Base-by-base conservation (phyloP, 2,888 invertebrate genomes). In the Chymomyza amoena region DNA sequence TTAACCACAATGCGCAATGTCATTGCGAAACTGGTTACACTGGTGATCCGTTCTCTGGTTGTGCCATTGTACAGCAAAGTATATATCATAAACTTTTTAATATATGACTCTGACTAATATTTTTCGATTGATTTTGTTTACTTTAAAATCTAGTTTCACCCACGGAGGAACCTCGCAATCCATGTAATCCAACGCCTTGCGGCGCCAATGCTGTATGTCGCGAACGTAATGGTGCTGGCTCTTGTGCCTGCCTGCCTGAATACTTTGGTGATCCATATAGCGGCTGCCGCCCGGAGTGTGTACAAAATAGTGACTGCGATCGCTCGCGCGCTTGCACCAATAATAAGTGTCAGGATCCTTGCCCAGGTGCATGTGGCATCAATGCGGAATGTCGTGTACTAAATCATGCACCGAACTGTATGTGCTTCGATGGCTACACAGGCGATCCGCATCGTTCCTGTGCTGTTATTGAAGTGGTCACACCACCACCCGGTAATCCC, bases 251-350 rank as follows among this genome's bases (percentile, higher is more conserved):
- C 91, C 91, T 95, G 84, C 93, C 94, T 72, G 95, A 95, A 80
- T 96, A 95, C 91, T 93, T 94, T 79, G 96, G 96, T 63, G 96
- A 96, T 92, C 96, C 96, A 39, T 96, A 96, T 90, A 93, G 93
- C 73, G 95, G 95, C 57, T 96, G 96, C 90, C 93, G 96, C 80
- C 96, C 96, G n/a, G 95, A 96, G 92, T 96, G 96, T 89, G 94
- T 95, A 57, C 94, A 95, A 92, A 96, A 96, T 90, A 94, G 94
- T 65, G 96, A 96, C 88, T 96, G 96, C 90, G 92, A 94, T 77
- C 93, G 93, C 79, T 93, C 94, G 78, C 94, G 93, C 91, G 95
- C 96, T 68, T 97, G 97, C 92, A 93, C 94, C 74, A 95, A 95
- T 90, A 95, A 95, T 91, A 96, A 95, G 92, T 96, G 96, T 90